phyloP scores from a whole-genome alignment of 2,797 vertebrate genomes.

The Microchirus variegatus region DNA sequence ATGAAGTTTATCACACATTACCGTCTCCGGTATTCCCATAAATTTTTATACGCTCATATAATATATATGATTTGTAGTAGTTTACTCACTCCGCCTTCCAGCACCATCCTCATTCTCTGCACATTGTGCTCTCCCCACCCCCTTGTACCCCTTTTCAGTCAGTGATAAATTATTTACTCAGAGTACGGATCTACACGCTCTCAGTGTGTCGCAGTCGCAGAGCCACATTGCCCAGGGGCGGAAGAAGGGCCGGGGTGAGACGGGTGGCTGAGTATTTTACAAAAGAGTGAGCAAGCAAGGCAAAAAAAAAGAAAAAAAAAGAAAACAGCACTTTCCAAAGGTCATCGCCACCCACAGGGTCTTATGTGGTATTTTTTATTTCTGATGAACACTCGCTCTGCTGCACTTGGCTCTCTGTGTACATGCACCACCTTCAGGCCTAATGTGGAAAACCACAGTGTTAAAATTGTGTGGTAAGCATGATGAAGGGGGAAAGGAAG shows the following conservation, averaged over 20 bases:
- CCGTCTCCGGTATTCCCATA: background rate
- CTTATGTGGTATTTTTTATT: constrained; percentile 83
- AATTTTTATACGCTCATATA: background rate
- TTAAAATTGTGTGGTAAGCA: constrained; percentile 28
- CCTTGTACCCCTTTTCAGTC: constrained; percentile 30
- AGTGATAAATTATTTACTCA: constrained; percentile 75
- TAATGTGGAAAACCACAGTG: constrained; percentile 42
- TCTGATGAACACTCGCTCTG: constrained; percentile 53
- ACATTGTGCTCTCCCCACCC: constrained; percentile 16
- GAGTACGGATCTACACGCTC: constrained; percentile 76
- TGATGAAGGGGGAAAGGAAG: constrained; percentile 25
- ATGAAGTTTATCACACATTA: background rate
- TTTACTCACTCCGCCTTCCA: constrained; percentile 12
- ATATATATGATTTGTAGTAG: background rate
- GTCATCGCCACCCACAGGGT: constrained; percentile 80
- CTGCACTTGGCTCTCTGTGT: constrained; percentile 55
- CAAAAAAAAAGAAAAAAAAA: constrained; percentile 9
- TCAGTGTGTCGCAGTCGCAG: constrained; percentile 66
- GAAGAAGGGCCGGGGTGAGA: constrained; percentile 50
- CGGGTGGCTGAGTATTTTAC: constrained; percentile 74
- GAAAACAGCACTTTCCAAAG: constrained; percentile 78
- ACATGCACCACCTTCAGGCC: constrained; percentile 69
- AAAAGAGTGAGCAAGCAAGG: constrained; percentile 76
- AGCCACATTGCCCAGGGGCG: constrained; percentile 64
- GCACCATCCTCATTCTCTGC: constrained; percentile 34